Conservation (phyloP, 2,113 vertebrate genomes). For the Silurus glanis region DNA sequence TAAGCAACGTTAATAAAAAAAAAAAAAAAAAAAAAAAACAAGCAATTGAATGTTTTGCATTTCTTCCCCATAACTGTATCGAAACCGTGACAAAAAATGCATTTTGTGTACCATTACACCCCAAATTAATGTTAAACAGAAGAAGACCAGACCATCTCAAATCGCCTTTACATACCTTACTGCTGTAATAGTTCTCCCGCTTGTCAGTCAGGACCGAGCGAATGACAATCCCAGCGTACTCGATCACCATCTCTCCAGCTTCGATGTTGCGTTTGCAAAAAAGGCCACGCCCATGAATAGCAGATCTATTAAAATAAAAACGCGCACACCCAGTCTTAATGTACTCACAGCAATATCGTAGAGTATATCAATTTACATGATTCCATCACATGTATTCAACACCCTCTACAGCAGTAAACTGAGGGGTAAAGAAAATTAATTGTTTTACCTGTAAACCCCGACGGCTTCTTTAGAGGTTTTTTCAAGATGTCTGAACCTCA, state of each 20-base stretch:
- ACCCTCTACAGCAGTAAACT: neutral
- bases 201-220: conserved; percentile 88
- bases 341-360: neutral
- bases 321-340: neutral
- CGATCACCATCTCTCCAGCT: conserved; percentile 90
- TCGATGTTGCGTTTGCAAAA: conserved; percentile 92
- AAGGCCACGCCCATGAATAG: conserved; percentile 86
- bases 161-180: conserved; percentile 74
- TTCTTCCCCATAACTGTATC: no score
- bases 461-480: conserved; percentile 90
- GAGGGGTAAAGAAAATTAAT: neutral
- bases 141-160: no score
- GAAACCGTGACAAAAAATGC: no score
- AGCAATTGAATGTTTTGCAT: no score
- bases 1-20: neutral
- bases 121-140: neutral
- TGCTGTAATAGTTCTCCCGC: conserved; percentile 87
- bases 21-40: neutral
- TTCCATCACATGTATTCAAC: neutral
- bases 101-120: no score
- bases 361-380: neutral
- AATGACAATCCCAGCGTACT: conserved; percentile 88
- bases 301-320: conserved; percentile 69
- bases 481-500: conserved; percentile 89
- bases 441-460: conserved; percentile 85